Evolutionary conservation across 1,140 invertebrate genomes (phyloP).

Genomic region (Periplaneta americana): DNA sequence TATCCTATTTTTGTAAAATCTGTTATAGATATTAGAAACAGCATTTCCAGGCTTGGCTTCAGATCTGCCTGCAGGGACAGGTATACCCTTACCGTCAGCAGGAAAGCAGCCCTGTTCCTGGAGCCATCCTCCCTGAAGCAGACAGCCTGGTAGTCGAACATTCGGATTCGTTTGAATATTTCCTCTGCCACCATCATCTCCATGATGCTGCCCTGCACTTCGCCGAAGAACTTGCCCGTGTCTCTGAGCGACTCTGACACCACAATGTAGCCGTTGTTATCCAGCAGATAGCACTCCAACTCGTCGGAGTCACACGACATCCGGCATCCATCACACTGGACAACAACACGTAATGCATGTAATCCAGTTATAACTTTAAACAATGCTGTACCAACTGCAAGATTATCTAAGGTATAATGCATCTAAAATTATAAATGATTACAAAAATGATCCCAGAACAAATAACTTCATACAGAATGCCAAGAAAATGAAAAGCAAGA

Average conservation of each 20-base stretch:
- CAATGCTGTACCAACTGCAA: too few species aligned
- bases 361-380: too few species aligned
- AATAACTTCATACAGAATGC: too few species aligned
- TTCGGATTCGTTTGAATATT: conserved; percentile 67
- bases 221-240: conserved; percentile 83
- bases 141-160: conserved; percentile 87
- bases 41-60: too few species aligned
- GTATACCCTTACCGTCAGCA: conserved; percentile 4
- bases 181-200: conserved; percentile 65
- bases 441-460: too few species aligned
- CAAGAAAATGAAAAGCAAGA: too few species aligned
- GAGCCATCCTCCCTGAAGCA: conserved; percentile 61
- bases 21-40: too few species aligned
- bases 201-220: conserved; percentile 75
- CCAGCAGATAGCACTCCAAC: conserved; percentile 79
- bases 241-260: conserved; percentile 65
- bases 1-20: too few species aligned
- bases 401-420: too few species aligned
- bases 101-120: not conserved
- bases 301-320: conserved; percentile 63
- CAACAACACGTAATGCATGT: not conserved
- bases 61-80: too few species aligned
- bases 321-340: not conserved
- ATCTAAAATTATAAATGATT: too few species aligned
- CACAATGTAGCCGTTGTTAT: conserved; percentile 85